phyloP scores from a whole-genome alignment of 2,888 invertebrate genomes.

The Penaeus monodon region DNA sequence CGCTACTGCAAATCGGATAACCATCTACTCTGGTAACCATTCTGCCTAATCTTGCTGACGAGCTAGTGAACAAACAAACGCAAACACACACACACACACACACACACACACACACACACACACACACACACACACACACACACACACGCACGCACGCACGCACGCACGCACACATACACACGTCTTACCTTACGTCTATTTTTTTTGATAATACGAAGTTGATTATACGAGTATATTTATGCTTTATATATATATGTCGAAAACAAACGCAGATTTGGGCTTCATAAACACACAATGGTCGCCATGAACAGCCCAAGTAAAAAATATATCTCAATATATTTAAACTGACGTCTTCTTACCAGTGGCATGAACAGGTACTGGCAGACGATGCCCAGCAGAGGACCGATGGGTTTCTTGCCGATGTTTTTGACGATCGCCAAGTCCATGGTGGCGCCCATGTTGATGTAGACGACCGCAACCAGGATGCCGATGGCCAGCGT shows the following conservation, averaged over 20 bases:
- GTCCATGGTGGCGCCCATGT: conserved; percentile 91
- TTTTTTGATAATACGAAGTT: no score
- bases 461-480: conserved; percentile 85
- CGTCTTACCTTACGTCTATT: no score
- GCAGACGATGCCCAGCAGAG: conserved; percentile 81
- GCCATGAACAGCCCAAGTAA: not conserved
- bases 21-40: no score
- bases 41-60: no score
- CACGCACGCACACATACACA: no score
- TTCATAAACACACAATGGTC: no score
- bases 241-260: not conserved
- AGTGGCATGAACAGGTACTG: conserved; percentile 90
- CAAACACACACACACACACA: no score
- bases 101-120: no score
- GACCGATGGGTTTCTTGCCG: conserved; percentile 81
- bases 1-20: no score
- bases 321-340: not conserved
- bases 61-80: not conserved
- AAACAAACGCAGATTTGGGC: no score
- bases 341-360: conserved; percentile 72
- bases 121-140: no score
- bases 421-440: conserved; percentile 79
- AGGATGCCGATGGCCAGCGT: conserved; percentile 81
- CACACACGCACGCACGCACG: no score
- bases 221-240: not conserved